phyloP scores from a whole-genome alignment of 2,113 vertebrate genomes.

The Chitala chitala region DNA sequence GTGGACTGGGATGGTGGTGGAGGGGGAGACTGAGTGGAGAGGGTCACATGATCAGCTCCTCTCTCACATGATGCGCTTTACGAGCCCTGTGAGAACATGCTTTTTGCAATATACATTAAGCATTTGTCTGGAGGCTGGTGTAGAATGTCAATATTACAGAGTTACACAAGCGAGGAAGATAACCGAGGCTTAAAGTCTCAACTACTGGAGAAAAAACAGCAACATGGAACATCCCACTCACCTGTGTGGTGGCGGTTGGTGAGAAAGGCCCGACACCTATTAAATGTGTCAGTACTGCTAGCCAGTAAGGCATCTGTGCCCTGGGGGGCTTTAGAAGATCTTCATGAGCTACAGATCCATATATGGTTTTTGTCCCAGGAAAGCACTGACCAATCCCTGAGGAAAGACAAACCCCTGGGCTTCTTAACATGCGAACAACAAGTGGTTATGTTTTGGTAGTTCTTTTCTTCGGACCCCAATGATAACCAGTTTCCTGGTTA shows the following conservation, averaged over 20 bases:
- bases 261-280: not conserved
- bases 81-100: not conserved
- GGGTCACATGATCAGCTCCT: slow-evolving; percentile 24
- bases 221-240: not conserved
- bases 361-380: too few species aligned
- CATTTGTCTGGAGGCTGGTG: slow-evolving; percentile 14
- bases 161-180: not conserved
- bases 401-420: too few species aligned
- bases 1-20: not conserved
- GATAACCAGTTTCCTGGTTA: too few species aligned
- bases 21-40: not conserved
- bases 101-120: slow-evolving; percentile 26
- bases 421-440: too few species aligned
- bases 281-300: too few species aligned
- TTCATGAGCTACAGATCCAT: too few species aligned
- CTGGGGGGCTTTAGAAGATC: too few species aligned
- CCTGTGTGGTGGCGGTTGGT: not conserved
- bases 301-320: too few species aligned
- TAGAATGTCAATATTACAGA: not conserved
- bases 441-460: too few species aligned
- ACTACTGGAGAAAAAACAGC: not conserved
- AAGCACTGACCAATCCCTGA: too few species aligned
- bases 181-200: not conserved
- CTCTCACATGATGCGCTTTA: not conserved
- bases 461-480: too few species aligned